These are phyloP conservation scores for Dolichotis patagonum DNA, from an alignment of 2,113 vertebrate genomes.

Conservation along the genomic window DNA sequence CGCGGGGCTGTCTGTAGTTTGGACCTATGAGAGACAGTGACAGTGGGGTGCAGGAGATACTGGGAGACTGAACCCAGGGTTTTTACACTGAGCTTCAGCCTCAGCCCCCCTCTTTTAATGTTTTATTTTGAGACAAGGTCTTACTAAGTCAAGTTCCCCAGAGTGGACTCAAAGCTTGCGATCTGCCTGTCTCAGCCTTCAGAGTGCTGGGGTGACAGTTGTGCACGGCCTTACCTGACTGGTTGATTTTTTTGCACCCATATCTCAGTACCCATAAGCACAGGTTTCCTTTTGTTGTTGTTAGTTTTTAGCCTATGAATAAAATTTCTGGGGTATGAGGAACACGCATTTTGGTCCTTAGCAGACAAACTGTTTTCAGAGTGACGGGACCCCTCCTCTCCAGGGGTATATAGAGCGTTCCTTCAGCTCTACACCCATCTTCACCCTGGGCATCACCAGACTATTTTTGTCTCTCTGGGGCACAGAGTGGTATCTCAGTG, in stretches of 20 bases:
- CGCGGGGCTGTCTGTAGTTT: background rate
- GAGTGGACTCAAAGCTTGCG: background rate
- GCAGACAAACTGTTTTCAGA: background rate
- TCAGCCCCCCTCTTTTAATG: background rate
- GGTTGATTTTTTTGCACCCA: background rate
- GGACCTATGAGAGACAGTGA: background rate
- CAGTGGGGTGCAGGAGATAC: background rate
- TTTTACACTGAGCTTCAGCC: background rate
- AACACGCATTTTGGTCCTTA: background rate
- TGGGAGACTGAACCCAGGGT: background rate
- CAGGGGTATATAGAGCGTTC: accelerated
- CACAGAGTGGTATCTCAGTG: background rate
- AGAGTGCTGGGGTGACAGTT: background rate
- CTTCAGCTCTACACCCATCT: background rate
- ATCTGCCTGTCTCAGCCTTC: background rate
- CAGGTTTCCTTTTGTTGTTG: background rate
- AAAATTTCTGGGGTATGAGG: background rate
- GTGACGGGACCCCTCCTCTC: background rate
- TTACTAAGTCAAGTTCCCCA: background rate
- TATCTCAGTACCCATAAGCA: background rate
- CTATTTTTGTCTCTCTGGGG: background rate
- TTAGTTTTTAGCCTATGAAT: background rate
- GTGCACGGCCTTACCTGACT: background rate
- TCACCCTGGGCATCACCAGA: background rate
- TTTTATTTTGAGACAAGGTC: background rate